Conservation (phyloP, 2,888 invertebrate species). For the Clistopyga incitator region DNA sequence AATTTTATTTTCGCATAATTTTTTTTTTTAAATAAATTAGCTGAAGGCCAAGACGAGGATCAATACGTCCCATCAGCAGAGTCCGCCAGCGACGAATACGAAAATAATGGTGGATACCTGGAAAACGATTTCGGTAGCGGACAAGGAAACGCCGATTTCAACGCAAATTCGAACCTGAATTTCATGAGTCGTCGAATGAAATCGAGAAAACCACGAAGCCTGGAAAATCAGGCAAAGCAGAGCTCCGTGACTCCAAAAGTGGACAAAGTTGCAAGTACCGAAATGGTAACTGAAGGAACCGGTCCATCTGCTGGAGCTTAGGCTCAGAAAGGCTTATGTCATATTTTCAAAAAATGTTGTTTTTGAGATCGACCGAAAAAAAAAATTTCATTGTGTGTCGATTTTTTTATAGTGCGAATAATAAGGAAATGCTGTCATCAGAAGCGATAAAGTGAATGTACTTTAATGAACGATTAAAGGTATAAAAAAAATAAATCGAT, state of each 20-base stretch:
- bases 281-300: not conserved
- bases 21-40: not conserved
- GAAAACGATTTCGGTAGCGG: not conserved
- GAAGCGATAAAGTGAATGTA: too few species aligned
- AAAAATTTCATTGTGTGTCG: not conserved
- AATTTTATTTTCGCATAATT: not conserved
- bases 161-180: constrained; percentile 53
- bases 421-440: not conserved
- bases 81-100: not conserved
- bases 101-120: not conserved
- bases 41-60: not conserved
- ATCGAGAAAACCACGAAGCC: constrained; percentile 14
- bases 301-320: not conserved
- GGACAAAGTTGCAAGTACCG: not conserved
- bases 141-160: constrained; percentile 18
- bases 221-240: not conserved
- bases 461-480: too few species aligned
- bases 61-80: not conserved
- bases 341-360: not conserved
- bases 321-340: not conserved
- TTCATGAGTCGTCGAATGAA: constrained; percentile 27
- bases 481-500: too few species aligned
- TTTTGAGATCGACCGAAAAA: not conserved
- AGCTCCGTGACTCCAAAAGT: not conserved
- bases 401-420: not conserved